These are phyloP conservation scores for Petrolisthes manimaculis DNA, from an alignment of 2,888 invertebrate species.

Conservation along the genomic window DNA sequence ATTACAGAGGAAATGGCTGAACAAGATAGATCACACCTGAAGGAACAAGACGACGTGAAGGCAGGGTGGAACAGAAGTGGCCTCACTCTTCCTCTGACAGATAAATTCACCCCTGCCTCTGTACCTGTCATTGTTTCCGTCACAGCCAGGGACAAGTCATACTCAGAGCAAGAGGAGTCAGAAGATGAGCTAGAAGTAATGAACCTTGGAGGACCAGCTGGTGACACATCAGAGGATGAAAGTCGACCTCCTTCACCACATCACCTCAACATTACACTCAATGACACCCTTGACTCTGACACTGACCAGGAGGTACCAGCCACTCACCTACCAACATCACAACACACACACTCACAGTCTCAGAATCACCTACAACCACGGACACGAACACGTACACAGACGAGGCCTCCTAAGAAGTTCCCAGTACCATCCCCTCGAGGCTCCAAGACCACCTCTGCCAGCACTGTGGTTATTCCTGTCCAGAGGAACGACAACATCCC, in stretches of 20 bases:
- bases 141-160: background rate
- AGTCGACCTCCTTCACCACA: slow-evolving; percentile 19
- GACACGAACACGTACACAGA: background rate
- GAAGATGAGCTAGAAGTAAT: slow-evolving; percentile 22
- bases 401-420: slow-evolving; percentile 5
- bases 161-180: background rate
- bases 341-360: background rate
- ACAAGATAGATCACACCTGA: background rate
- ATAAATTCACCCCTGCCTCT: slow-evolving; percentile 20
- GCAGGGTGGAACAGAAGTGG: background rate
- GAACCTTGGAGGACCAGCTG: slow-evolving; percentile 5
- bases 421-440: slow-evolving; percentile 49
- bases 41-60: background rate
- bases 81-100: slow-evolving; percentile 21
- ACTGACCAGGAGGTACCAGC: background rate
- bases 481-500: background rate
- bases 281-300: slow-evolving; percentile 39
- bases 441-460: slow-evolving; percentile 25
- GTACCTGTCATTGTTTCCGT: background rate
- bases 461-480: background rate
- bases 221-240: slow-evolving; percentile 17
- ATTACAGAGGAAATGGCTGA: background rate
- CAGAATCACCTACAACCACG: background rate
- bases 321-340: background rate
- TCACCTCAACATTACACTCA: slow-evolving; percentile 2